These are phyloP conservation scores for Cheilosia vernalis DNA, from an alignment of 2,888 invertebrate genomes.

Conservation along the genomic window DNA sequence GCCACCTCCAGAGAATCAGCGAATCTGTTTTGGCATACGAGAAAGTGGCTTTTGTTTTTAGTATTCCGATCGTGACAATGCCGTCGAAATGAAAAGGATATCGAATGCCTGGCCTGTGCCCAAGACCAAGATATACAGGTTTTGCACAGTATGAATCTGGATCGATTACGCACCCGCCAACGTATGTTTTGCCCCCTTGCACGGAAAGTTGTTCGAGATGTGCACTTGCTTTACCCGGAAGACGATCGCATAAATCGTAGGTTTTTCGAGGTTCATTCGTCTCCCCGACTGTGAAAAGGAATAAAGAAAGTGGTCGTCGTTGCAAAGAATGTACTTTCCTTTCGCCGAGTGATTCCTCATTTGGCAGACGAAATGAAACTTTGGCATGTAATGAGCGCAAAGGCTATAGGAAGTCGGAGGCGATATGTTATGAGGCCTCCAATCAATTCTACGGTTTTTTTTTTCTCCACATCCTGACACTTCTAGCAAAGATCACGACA, in stretches of 20 bases:
- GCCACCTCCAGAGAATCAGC: constrained; percentile 53
- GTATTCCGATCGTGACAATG: constrained; percentile 53
- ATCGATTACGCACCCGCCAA: constrained; percentile 62
- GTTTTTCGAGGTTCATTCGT: constrained; percentile 62
- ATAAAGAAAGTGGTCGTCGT: constrained; percentile 61
- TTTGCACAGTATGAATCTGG: constrained; percentile 55
- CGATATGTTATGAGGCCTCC: constrained; percentile 44
- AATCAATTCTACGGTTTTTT: constrained; percentile 47
- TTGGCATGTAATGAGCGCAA: constrained; percentile 57
- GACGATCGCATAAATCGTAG: constrained; percentile 59
- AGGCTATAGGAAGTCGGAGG: constrained; percentile 54
- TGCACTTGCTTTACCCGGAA: constrained; percentile 71
- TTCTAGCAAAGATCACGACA: constrained; percentile 52
- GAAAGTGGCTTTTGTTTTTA: constrained; percentile 72
- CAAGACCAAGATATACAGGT: constrained; percentile 51
- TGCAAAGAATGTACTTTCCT: constrained; percentile 68
- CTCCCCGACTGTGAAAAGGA: constrained; percentile 35
- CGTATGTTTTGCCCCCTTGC: constrained; percentile 53
- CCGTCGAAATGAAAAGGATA: constrained; percentile 72
- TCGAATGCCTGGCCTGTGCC: neutral
- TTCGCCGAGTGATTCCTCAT: constrained; percentile 60
- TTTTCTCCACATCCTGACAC: constrained; percentile 23
- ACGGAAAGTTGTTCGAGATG: constrained; percentile 49
- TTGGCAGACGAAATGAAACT: constrained; percentile 27
- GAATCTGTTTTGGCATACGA: constrained; percentile 60